phyloP scores from a whole-genome alignment of 2,113 vertebrate species.

The Otolemur garnettii region DNA sequence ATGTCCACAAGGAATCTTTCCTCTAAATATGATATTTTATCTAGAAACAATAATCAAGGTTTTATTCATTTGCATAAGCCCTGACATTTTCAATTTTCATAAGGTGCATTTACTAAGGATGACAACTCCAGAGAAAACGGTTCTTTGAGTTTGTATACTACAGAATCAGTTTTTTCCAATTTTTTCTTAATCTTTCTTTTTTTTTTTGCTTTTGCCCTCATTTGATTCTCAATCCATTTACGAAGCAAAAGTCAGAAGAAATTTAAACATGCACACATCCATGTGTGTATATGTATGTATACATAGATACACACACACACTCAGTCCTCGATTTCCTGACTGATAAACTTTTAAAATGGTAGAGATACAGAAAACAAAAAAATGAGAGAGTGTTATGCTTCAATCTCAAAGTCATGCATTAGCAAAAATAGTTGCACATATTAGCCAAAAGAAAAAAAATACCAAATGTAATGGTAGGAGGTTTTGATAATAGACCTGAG shows the following conservation, averaged over 20 bases:
- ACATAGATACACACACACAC: not conserved
- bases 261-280: not conserved
- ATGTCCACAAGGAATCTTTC: slow-evolving; percentile 46
- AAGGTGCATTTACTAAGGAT: slow-evolving; percentile 2
- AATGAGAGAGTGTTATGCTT: not conserved
- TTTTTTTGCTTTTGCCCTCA: not conserved
- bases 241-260: not conserved
- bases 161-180: not conserved
- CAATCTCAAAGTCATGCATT: not conserved
- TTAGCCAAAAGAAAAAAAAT: not conserved
- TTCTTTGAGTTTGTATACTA: not conserved
- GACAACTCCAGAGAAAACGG: not conserved
- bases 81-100: slow-evolving; percentile 17
- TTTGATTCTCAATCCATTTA: not conserved
- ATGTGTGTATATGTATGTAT: too few species aligned
- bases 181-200: not conserved
- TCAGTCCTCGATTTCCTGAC: not conserved
- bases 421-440: not conserved
- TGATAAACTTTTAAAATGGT: not conserved
- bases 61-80: not conserved
- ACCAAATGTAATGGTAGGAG: not conserved
- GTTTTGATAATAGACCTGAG: not conserved
- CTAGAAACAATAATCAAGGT: not conserved
- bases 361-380: not conserved
- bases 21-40: not conserved